Conservation (phyloP, 1,140 invertebrate genomes). For the Pomacea maculata region DNA sequence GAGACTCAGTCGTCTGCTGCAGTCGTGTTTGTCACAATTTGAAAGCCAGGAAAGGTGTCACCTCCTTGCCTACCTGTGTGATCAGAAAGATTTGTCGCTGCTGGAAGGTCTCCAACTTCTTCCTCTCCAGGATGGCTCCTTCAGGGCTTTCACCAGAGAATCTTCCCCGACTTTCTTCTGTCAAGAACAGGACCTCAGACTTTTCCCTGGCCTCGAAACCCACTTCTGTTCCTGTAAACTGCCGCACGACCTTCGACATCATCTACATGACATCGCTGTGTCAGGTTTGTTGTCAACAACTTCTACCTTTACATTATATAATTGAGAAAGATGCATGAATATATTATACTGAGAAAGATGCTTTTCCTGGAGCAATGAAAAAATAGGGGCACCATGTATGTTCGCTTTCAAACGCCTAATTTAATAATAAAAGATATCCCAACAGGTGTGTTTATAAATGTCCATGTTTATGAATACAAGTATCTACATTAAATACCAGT, state of each 20-base stretch:
- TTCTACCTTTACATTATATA: too few relatives aligned
- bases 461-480: too few relatives aligned
- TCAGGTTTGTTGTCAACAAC: conserved; percentile 1
- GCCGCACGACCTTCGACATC: background rate
- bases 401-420: too few relatives aligned
- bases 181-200: background rate
- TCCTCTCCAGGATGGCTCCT: conserved; percentile 12
- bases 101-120: conserved; percentile 1
- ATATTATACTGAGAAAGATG: too few relatives aligned
- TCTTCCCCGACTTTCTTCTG: background rate
- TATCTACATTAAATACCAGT: too few relatives aligned
- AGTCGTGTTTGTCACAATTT: background rate
- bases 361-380: too few relatives aligned
- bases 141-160: background rate
- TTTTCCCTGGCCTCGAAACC: conserved; percentile 14
- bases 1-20: background rate
- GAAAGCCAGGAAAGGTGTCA: conserved; percentile 21
- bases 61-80: conserved; percentile 18
- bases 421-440: too few relatives aligned
- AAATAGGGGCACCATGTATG: too few relatives aligned
- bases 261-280: background rate
- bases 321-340: too few relatives aligned
- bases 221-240: background rate
- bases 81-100: background rate
- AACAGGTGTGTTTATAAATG: too few relatives aligned